Evolutionary conservation across 2,797 vertebrate species (phyloP).

Genomic region (Bradypus variegatus): DNA sequence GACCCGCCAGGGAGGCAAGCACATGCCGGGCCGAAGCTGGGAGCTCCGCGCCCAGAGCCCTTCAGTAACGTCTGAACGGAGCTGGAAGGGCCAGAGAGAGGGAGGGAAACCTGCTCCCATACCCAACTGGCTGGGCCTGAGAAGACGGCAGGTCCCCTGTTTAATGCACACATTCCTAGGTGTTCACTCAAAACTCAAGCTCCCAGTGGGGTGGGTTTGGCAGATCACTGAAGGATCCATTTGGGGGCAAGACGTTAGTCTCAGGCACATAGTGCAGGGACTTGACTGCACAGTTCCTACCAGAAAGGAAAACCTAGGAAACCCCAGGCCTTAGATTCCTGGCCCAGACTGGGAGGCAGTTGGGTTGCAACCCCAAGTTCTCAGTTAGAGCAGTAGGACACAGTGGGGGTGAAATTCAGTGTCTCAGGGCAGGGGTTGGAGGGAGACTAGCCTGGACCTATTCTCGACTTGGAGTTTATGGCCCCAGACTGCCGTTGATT

Average conservation of each 20-base stretch:
- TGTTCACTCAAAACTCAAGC: constrained; percentile 14
- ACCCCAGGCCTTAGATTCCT: neutral
- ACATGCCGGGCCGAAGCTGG: constrained; percentile 38
- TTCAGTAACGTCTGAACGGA: neutral
- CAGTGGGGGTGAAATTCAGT: constrained; percentile 62
- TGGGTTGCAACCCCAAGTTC: constrained; percentile 64
- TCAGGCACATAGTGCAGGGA: neutral
- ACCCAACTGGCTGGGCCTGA: neutral
- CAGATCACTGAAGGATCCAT: neutral
- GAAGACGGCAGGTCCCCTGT: neutral
- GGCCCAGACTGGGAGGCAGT: neutral
- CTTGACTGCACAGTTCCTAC: neutral
- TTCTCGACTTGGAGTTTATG: constrained; percentile 70
- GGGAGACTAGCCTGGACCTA: constrained; percentile 48
- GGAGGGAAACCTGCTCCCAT: neutral
- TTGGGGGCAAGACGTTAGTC: neutral
- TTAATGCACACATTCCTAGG: neutral
- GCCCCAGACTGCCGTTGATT: constrained; percentile 73
- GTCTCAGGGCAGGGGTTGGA: constrained; percentile 41
- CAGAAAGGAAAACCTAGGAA: neutral
- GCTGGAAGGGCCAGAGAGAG: neutral
- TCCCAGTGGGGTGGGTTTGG: neutral
- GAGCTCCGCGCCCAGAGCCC: neutral
- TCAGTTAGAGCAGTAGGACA: constrained; percentile 61
- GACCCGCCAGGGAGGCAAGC: constrained; percentile 51